Percentiles rank a stretch among this genome's conserved stretches.
These are phyloP conservation scores for Coleophora deauratella DNA, from an alignment of 2,888 invertebrate genomes.

Conservation along the genomic window DNA sequence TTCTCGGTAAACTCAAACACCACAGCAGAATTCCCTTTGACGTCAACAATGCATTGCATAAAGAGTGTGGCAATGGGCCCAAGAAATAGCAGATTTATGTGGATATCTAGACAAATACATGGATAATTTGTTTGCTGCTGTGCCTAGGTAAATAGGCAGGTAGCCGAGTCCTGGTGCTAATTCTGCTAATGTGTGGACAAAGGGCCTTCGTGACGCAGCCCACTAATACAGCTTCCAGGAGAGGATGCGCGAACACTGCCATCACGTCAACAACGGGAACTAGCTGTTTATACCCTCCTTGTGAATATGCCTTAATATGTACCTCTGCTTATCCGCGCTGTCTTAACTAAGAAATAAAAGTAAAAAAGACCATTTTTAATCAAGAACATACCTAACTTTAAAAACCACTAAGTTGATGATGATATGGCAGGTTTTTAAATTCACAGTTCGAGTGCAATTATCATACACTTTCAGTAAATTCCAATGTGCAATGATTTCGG, in stretches of 20 bases:
- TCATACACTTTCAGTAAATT: no score
- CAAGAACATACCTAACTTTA: no score
- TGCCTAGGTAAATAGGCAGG: conserved; percentile 53
- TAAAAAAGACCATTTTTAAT: no score
- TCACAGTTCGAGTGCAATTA: neutral
- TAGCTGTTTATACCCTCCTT: conserved; percentile 7
- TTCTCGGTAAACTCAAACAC: conserved; percentile 47
- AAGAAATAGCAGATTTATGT: conserved; percentile 40
- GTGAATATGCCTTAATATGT: conserved; percentile 3
- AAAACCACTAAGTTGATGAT: no score
- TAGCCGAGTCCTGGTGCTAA: conserved; percentile 60
- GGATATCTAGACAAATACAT: conserved; percentile 57
- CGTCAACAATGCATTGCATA: conserved; percentile 58
- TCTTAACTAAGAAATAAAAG: no score
- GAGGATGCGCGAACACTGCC: conserved; percentile 44
- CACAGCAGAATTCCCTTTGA: conserved; percentile 56
- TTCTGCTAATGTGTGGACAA: conserved; percentile 68
- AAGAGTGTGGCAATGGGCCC: conserved; percentile 47
- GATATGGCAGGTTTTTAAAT: no score
- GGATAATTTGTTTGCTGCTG: conserved; percentile 25
- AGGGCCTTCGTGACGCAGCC: conserved; percentile 60
- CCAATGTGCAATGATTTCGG: no score
- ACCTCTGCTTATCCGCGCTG: no score
- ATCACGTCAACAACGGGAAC: conserved; percentile 24
- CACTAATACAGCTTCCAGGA: conserved; percentile 71